These are phyloP conservation scores for Peromyscus aztecus DNA, from an alignment of 2,797 vertebrate species.

Conservation along the genomic window DNA sequence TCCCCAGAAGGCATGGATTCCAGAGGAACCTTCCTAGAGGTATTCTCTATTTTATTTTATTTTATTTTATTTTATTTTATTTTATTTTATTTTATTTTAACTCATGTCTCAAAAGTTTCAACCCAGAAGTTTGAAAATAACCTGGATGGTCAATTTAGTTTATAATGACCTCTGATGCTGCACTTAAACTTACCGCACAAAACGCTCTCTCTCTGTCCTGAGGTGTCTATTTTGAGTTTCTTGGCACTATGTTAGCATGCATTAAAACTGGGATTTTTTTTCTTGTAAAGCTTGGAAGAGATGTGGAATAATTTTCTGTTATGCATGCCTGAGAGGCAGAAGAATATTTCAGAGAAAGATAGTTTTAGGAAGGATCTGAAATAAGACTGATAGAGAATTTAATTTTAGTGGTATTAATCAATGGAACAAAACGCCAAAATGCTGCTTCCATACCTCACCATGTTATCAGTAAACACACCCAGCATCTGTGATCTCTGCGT, in stretches of 20 bases:
- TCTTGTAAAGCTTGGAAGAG: constrained; percentile 67
- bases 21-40: not conserved
- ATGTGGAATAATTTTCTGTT: constrained; percentile 78
- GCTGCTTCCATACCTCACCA: not conserved
- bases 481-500: constrained; percentile 6
- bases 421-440: constrained; percentile 61
- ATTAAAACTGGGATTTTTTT: constrained; percentile 70
- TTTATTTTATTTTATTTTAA: constrained; percentile 41
- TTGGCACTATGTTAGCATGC: constrained; percentile 69
- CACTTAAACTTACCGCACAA: constrained; percentile 69
- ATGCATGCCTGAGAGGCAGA: constrained; percentile 66
- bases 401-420: constrained; percentile 66
- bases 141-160: constrained; percentile 54
- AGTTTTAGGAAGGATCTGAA: constrained; percentile 56
- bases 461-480: constrained; percentile 17
- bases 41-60: not conserved
- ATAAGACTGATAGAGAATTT: constrained; percentile 46
- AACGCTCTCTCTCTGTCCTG: constrained; percentile 61
- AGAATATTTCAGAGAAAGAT: constrained; percentile 73
- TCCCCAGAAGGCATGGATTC: not conserved
- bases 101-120: constrained; percentile 4
- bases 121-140: constrained; percentile 54
- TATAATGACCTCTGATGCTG: constrained; percentile 52
- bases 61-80: too few relatives aligned
- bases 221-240: constrained; percentile 77